Percentiles rank a stretch among this genome's conserved stretches.
Evolutionary conservation across 2,888 invertebrate genomes (phyloP).

Genomic region (Horisme vitalbata): DNA sequence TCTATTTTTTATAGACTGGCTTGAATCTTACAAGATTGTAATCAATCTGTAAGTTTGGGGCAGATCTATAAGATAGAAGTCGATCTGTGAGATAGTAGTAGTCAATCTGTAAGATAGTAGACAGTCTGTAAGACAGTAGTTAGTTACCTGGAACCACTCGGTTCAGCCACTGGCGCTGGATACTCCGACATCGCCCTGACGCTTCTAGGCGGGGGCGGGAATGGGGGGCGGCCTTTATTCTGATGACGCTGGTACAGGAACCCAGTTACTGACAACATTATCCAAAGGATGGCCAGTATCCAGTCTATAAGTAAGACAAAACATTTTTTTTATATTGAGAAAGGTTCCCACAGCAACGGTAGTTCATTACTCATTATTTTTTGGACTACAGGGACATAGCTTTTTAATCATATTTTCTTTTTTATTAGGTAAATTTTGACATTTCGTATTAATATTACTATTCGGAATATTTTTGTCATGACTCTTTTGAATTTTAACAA

Average conservation of each 20-base stretch:
- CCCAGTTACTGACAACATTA: conserved; percentile 75
- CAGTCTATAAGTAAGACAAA: conserved; percentile 76
- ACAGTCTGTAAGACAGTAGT: neutral
- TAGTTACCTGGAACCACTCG: conserved; percentile 7
- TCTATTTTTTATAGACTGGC: no score
- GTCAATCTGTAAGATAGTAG: neutral
- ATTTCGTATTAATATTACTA: no score
- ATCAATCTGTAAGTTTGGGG: neutral
- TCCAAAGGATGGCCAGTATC: conserved; percentile 80
- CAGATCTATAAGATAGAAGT: neutral
- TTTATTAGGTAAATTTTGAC: no score
- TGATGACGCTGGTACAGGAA: conserved; percentile 80
- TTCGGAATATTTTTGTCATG: no score
- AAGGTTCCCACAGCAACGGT: neutral
- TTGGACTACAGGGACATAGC: no score
- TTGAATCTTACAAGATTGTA: neutral
- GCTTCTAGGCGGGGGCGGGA: conserved; percentile 83
- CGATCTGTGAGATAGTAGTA: neutral
- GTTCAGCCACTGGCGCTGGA: conserved; percentile 9
- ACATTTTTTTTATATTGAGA: neutral
- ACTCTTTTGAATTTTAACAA: no score
- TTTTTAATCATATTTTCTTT: no score
- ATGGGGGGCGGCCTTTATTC: conserved; percentile 83
- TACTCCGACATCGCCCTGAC: conserved; percentile 47
- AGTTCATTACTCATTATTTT: no score